These are phyloP conservation scores for Ascaphus truei DNA, from an alignment of 2,113 vertebrate species.

Conservation along the genomic window DNA sequence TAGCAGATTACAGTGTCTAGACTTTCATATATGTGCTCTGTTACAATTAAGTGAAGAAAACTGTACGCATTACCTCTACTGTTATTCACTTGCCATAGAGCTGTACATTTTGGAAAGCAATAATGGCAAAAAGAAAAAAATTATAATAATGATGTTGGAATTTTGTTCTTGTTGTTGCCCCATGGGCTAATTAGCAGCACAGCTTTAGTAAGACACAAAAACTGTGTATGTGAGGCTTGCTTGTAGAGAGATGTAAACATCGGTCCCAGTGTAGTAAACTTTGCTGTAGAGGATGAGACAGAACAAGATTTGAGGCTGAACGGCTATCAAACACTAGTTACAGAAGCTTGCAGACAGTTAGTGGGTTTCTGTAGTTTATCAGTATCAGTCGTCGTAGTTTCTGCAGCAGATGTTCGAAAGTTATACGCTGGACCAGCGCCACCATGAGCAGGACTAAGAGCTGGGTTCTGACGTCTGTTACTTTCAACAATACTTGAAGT, in stretches of 20 bases:
- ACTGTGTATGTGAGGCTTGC: slow-evolving; percentile 69
- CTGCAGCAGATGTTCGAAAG: slow-evolving; percentile 77
- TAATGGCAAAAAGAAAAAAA: slow-evolving; percentile 40
- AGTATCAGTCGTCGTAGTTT: slow-evolving; percentile 76
- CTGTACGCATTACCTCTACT: slow-evolving; percentile 68
- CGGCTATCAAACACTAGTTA: slow-evolving; percentile 92
- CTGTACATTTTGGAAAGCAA: slow-evolving; percentile 69
- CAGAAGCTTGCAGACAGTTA: slow-evolving; percentile 94
- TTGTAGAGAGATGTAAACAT: slow-evolving; percentile 71
- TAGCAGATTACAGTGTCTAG: slow-evolving; percentile 75
- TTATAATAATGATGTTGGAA: neutral
- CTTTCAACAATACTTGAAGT: slow-evolving; percentile 97
- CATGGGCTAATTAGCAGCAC: slow-evolving; percentile 56
- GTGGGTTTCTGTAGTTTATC: slow-evolving; percentile 96
- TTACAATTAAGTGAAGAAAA: slow-evolving; percentile 72
- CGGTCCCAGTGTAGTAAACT: slow-evolving; percentile 73
- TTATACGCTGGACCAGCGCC: slow-evolving; percentile 80
- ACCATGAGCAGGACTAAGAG: slow-evolving; percentile 87
- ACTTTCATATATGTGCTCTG: slow-evolving; percentile 74
- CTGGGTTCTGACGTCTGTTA: slow-evolving; percentile 89
- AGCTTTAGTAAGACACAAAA: slow-evolving; percentile 66
- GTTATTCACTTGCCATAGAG: slow-evolving; percentile 70
- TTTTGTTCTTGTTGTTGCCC: slow-evolving; percentile 19
- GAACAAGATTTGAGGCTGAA: slow-evolving; percentile 55
- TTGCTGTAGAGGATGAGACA: slow-evolving; percentile 57